A percentile compares a stretch with the other conserved stretches of the same genome.
These are phyloP conservation scores for Melanaphis sacchari DNA, from an alignment of 1,140 invertebrate genomes.

Conservation along the genomic window DNA sequence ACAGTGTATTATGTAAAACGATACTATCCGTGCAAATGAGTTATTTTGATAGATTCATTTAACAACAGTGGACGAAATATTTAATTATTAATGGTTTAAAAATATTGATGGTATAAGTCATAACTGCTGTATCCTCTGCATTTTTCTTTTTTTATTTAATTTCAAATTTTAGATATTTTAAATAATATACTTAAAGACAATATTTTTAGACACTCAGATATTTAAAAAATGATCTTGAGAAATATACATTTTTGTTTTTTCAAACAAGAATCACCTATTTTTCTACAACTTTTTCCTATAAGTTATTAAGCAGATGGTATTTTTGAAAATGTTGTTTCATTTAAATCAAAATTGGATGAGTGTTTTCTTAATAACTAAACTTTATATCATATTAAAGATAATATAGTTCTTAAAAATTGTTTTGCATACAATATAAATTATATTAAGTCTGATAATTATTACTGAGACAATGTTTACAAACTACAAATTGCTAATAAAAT, in stretches of 20 bases:
- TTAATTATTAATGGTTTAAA: not conserved
- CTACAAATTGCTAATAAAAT: too few relatives aligned
- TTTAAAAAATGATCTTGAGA: not conserved
- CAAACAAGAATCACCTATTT: not conserved
- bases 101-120: not conserved
- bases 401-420: not conserved
- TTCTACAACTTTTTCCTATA: not conserved
- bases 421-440: not conserved
- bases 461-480: not conserved
- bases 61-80: not conserved
- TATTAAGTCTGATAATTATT: not conserved
- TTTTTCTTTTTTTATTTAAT: not conserved
- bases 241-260: not conserved
- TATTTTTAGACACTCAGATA: too few relatives aligned
- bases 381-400: not conserved
- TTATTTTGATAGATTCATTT: not conserved
- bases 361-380: not conserved
- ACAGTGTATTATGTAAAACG: not conserved
- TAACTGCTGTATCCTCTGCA: not conserved
- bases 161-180: not conserved
- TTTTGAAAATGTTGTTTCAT: not conserved
- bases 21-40: not conserved
- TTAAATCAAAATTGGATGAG: not conserved
- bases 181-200: not conserved
- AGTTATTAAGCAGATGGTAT: not conserved